These are phyloP conservation scores for Ophonus ardosiacus DNA, from an alignment of 2,888 invertebrate species.

Conservation along the genomic window DNA sequence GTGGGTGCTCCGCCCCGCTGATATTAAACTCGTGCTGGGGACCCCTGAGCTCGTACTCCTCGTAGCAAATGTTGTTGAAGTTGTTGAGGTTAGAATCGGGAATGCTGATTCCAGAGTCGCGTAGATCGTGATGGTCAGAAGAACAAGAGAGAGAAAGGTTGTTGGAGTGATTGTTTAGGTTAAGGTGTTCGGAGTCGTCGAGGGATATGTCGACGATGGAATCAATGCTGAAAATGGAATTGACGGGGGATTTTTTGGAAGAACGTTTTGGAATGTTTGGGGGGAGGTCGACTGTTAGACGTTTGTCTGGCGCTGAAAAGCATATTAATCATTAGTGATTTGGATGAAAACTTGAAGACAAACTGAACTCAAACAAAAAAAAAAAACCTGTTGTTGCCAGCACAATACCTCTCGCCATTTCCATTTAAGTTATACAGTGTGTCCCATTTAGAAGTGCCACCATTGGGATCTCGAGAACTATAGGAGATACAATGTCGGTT, in stretches of 20 bases:
- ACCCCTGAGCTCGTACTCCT: slow-evolving; percentile 73
- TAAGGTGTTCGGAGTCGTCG: slow-evolving; percentile 68
- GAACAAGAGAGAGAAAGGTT: slow-evolving; percentile 67
- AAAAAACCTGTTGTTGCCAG: too few species aligned
- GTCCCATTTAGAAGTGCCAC: too few species aligned
- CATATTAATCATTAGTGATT: too few species aligned
- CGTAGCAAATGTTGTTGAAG: slow-evolving; percentile 74
- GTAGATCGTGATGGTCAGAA: slow-evolving; percentile 75
- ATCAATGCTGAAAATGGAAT: slow-evolving; percentile 75
- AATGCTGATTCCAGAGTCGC: slow-evolving; percentile 78
- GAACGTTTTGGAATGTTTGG: slow-evolving; percentile 75
- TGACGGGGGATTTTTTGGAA: slow-evolving; percentile 75
- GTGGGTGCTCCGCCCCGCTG: slow-evolving; percentile 72
- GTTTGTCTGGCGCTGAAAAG: slow-evolving; percentile 78
- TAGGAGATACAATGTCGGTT: too few species aligned
- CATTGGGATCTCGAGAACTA: too few species aligned
- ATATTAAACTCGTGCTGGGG: slow-evolving; percentile 74
- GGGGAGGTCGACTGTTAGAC: slow-evolving; percentile 75
- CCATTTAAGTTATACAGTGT: too few species aligned
- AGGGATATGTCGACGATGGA: slow-evolving; percentile 67
- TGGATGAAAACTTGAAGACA: too few species aligned
- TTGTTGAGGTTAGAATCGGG: slow-evolving; percentile 74
- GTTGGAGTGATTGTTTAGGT: slow-evolving; percentile 71
- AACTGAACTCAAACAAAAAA: too few species aligned
- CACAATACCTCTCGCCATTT: too few species aligned